Evolutionary conservation across 2,888 invertebrate species (phyloP), one percentile per base, ranked within the genome.

Genomic region (Folsomia candida): DNA sequence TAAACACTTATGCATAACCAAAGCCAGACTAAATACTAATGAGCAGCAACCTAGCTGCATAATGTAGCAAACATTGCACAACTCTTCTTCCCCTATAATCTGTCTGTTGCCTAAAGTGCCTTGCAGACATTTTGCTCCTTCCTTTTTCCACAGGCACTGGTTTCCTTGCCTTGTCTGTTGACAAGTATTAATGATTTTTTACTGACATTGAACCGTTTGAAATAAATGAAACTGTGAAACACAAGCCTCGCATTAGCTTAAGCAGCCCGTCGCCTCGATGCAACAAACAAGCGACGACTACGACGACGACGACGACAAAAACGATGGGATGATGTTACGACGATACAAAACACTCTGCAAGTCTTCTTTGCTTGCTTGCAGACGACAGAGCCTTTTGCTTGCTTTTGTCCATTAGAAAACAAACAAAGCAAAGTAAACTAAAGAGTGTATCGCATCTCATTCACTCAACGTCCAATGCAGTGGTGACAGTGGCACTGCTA

Each of bases 161-260:
- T 47, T 47, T 47, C 18, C 9, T 18, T 47, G 47, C 4, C 59
- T 24, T 24, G 22, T 24, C 20, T 59, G 59, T 59, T 59, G 59
- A 59, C 59, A 59, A 59, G 59, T 20, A 59, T 59, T 59, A 59
- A 59, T 59, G 59, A 59, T 59, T 59, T 59, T 59, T 59, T 57
- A 47, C 47, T 47, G 47, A 47, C 47, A 47, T 18, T 47, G 47
- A 47, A 47, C 47, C 47, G 9, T 11, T 47, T 47, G 47, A 47
- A 47, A 47, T 18, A 47, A 47, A 47, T 47, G 47, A 47, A 47
- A 47, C 18, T 9, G 47, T 11, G 47, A 47, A 47, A 47, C 47
- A 47, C 47, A 47, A 47, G 47, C 47, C 18, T 47, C 18, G 47
- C 47, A 47, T 47, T 47, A 47, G 9, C 47, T 47, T 47, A 47